A percentile compares a stretch with the other conserved stretches of the same genome.
Evolutionary conservation across 2,113 vertebrate species (phyloP).

Genomic region (Danio rerio): GRCz12tu NC_133191.1:25427001-25427500

Average conservation of each 20-base stretch:
- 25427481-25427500: background rate
- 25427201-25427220: conserved; percentile 7
- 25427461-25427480: background rate
- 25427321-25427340: conserved; percentile 16
- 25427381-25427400: background rate
- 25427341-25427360: background rate
- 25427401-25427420: background rate
- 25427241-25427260: conserved; percentile 7
- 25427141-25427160: background rate
- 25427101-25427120: background rate
- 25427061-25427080: conserved; percentile 6
- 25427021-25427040: background rate
- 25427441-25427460: background rate
- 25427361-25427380: background rate
- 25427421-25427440: background rate
- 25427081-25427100: conserved; percentile 30
- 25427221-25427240: conserved; percentile 20
- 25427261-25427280: conserved; percentile 17
- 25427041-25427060: conserved; percentile 9
- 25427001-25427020: background rate
- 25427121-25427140: background rate
- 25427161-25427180: background rate
- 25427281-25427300: conserved; percentile 21
- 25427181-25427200: conserved; percentile 7
- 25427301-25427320: conserved; percentile 14